A percentile compares a stretch with the other conserved stretches of the same genome.
phyloP scores from a whole-genome alignment of 2,797 vertebrate genomes.

The Syncerus caffer region DNA sequence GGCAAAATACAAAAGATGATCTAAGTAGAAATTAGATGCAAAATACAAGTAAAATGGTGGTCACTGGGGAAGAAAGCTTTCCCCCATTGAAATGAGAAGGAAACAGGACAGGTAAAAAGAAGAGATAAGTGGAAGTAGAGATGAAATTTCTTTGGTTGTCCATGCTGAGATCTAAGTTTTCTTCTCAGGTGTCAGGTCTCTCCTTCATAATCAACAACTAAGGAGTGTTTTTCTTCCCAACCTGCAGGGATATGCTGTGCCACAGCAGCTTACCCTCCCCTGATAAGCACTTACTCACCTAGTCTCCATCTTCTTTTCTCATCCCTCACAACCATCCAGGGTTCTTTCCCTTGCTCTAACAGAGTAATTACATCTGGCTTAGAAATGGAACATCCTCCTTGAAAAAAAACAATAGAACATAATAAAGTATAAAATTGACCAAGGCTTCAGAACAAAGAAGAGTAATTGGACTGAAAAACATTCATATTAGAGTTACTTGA shows the following conservation, averaged over 20 bases:
- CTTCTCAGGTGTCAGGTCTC: neutral
- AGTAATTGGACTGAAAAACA: neutral
- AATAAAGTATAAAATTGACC: neutral
- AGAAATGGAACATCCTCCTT: constrained; percentile 64
- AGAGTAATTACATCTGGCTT: constrained; percentile 71
- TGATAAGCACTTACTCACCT: constrained; percentile 48
- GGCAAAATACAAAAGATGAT: neutral
- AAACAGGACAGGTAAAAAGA: neutral
- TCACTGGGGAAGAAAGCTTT: neutral
- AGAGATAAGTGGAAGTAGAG: neutral
- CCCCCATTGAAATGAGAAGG: neutral
- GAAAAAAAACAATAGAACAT: neutral
- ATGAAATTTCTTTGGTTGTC: neutral
- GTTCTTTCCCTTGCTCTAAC: constrained; percentile 73
- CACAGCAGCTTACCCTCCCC: neutral
- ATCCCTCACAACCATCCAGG: constrained; percentile 57
- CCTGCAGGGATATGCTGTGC: neutral
- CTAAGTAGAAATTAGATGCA: neutral
- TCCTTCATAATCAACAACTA: neutral
- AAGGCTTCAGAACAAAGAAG: neutral
- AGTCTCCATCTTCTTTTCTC: constrained; percentile 35
- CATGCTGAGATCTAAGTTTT: neutral
- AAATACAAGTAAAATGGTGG: neutral
- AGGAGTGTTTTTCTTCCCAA: neutral
- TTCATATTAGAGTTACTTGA: neutral